phyloP scores from a whole-genome alignment of 92 coral and sea anemone species.

The Palythoa heliodiscus region DNA sequence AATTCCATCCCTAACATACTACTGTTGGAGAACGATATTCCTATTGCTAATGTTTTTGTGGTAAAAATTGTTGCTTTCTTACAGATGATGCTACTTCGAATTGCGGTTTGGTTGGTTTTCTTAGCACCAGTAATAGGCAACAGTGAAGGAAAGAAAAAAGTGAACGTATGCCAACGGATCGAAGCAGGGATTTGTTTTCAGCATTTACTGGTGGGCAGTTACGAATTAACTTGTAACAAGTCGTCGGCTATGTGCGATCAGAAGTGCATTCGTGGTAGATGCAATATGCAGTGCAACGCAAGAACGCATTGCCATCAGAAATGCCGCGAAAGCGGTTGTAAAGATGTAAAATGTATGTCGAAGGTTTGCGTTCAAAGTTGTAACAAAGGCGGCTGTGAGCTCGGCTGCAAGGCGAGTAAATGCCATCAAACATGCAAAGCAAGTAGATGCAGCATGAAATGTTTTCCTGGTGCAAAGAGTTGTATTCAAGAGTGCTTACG shows the following conservation, averaged over 20 bases:
- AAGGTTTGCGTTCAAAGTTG: slow-evolving; percentile 61
- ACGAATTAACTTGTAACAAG: slow-evolving; percentile 18
- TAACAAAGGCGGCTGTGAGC: slow-evolving; percentile 53
- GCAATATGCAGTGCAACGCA: slow-evolving; percentile 61
- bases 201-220: slow-evolving; percentile 33
- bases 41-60: background rate
- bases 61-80: slow-evolving; percentile 1
- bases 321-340: slow-evolving; percentile 33
- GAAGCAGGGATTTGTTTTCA: slow-evolving; percentile 25
- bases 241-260: slow-evolving; percentile 29
- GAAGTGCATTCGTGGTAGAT: slow-evolving; percentile 64
- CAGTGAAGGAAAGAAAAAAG: background rate
- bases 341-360: slow-evolving; percentile 31
- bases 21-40: background rate
- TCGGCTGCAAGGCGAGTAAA: slow-evolving; percentile 41
- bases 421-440: slow-evolving; percentile 66
- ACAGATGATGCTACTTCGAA: background rate
- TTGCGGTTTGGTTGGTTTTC: background rate
- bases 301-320: slow-evolving; percentile 31
- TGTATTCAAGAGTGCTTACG: slow-evolving; percentile 34
- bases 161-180: background rate
- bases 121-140: background rate
- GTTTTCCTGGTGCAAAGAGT: slow-evolving; percentile 34
- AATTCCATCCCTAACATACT: too few relatives aligned
- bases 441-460: slow-evolving; percentile 56